Percentiles rank a stretch among this genome's conserved stretches.
Conservation (phyloP, 2,888 invertebrate species). For the Lobophora halterata region DNA sequence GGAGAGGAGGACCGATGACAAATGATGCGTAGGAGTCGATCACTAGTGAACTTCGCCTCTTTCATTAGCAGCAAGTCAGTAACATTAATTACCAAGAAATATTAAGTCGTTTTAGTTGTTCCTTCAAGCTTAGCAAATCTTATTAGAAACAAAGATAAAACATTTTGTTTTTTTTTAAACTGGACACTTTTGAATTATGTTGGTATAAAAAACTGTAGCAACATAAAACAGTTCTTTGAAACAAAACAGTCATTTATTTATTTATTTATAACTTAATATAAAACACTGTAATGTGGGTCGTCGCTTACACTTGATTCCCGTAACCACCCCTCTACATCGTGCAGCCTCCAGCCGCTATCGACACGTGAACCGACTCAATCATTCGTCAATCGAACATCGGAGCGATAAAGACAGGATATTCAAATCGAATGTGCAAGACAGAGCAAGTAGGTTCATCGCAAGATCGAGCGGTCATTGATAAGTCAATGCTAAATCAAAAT, state of each 20-base stretch:
- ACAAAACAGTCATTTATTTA: too few species aligned
- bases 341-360: constrained; percentile 58
- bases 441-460: constrained; percentile 49
- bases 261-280: too few species aligned
- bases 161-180: too few species aligned
- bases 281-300: background rate
- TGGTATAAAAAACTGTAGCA: too few species aligned
- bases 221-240: too few species aligned
- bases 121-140: too few species aligned
- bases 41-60: constrained; percentile 59
- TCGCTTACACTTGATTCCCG: constrained; percentile 28
- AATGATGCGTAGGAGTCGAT: constrained; percentile 74
- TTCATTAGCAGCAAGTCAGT: constrained; percentile 71
- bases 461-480: constrained; percentile 56
- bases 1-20: constrained; percentile 66
- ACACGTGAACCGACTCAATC: constrained; percentile 63
- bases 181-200: too few species aligned
- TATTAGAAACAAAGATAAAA: too few species aligned
- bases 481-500: constrained; percentile 59
- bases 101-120: too few species aligned
- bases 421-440: constrained; percentile 43
- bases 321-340: constrained; percentile 42
- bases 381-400: constrained; percentile 67
- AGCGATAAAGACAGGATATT: constrained; percentile 61
- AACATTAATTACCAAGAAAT: constrained; percentile 67